Evolutionary conservation across 2,797 vertebrate species (phyloP).

Genomic region (Etheostoma perlongum): DNA sequence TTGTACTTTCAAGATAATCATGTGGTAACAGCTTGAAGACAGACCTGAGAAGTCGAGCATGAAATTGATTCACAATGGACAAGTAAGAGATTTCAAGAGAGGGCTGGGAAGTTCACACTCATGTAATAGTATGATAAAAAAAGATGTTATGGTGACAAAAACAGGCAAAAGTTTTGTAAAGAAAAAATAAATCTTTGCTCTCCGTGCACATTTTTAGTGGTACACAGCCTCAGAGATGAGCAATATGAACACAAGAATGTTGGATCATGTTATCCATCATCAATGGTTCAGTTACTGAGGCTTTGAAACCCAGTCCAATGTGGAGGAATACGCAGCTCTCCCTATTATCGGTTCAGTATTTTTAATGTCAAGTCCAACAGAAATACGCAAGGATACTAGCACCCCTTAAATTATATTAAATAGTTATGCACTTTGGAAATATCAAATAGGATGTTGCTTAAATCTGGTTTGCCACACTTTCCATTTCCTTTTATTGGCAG

Average conservation of each 20-base stretch:
- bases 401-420: not conserved
- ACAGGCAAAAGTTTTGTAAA: not conserved
- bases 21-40: conserved; percentile 18
- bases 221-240: not conserved
- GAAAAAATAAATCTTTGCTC: not conserved
- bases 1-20: conserved; percentile 21
- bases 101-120: too few species aligned
- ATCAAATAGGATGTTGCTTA: conserved; percentile 6
- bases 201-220: not conserved
- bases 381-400: not conserved
- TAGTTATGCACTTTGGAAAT: not conserved
- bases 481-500: conserved; percentile 19
- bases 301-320: not conserved
- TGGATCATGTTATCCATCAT: not conserved
- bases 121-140: not conserved
- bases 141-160: not conserved
- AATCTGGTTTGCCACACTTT: conserved; percentile 31
- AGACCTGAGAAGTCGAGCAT: conserved; percentile 30
- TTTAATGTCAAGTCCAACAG: not conserved
- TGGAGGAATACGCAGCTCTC: not conserved
- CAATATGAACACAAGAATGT: not conserved
- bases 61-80: conserved; percentile 34
- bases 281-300: not conserved
- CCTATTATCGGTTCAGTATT: not conserved
- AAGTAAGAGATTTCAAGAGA: conserved; percentile 6